Percentiles rank a stretch among this genome's conserved stretches.
Evolutionary conservation across 2,113 vertebrate species (phyloP).

Genomic region (Psammodynastes pulverulentus): DNA sequence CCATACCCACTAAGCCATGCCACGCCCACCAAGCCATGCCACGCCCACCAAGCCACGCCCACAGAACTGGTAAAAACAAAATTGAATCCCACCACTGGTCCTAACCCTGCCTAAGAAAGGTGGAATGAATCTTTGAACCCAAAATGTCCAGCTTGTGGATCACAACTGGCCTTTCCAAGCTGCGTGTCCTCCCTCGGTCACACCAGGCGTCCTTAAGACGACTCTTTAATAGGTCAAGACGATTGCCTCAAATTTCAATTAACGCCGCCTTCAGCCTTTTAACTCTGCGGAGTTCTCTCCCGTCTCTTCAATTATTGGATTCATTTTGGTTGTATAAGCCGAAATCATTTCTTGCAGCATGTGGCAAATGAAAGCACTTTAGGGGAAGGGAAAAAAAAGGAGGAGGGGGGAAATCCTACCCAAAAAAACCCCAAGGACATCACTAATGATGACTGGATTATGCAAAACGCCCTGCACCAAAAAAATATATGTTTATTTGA

Average conservation of each 20-base stretch:
- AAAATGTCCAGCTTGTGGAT: neutral
- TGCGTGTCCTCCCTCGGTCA: neutral
- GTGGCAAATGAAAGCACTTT: conserved; percentile 34
- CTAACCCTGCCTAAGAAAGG: neutral
- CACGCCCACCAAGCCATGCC: no score
- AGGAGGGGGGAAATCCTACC: neutral
- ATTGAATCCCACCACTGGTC: no score
- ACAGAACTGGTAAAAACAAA: no score
- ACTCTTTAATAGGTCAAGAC: neutral
- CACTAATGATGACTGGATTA: conserved; percentile 43
- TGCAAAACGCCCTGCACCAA: conserved; percentile 31
- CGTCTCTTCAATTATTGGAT: conserved; percentile 18
- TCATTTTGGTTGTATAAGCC: conserved; percentile 36
- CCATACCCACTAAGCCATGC: no score
- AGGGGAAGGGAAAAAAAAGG: neutral
- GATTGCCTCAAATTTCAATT: conserved; percentile 10
- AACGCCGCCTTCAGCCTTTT: conserved; percentile 5
- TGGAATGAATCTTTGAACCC: neutral
- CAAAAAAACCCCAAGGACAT: neutral
- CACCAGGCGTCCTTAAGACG: neutral
- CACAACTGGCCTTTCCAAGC: neutral
- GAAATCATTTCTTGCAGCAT: conserved; percentile 26
- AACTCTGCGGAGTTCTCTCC: fast-evolving
- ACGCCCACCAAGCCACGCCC: no score
- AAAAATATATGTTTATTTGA: conserved; percentile 32